A percentile compares a stretch with the other conserved stretches of the same genome.
Evolutionary conservation across 1,140 invertebrate species (phyloP).

Genomic region (Danaus melanippus): DNA sequence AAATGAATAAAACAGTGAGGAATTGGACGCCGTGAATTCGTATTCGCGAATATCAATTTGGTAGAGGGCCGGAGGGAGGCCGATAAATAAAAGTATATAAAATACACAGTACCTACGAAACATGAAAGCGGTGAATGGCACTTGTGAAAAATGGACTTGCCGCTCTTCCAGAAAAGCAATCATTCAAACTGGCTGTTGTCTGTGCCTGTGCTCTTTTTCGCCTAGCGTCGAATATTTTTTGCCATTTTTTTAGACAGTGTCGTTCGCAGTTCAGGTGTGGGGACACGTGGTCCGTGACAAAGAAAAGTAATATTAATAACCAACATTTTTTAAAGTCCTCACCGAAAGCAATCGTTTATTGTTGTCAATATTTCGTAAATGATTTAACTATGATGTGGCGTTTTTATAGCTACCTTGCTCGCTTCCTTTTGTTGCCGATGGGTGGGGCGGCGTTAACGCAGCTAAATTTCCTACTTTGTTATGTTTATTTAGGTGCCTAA

Average conservation of each 20-base stretch:
- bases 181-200: slow-evolving; percentile 70
- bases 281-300: slow-evolving; percentile 64
- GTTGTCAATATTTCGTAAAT: slow-evolving; percentile 71
- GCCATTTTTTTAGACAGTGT: slow-evolving; percentile 65
- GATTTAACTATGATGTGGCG: slow-evolving; percentile 65
- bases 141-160: slow-evolving; percentile 72
- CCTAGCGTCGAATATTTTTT: slow-evolving; percentile 52
- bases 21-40: slow-evolving; percentile 64
- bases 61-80: slow-evolving; percentile 43
- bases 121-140: slow-evolving; percentile 70
- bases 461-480: slow-evolving; percentile 56
- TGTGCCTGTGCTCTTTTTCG: slow-evolving; percentile 68
- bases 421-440: slow-evolving; percentile 43
- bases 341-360: slow-evolving; percentile 55
- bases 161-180: slow-evolving; percentile 71
- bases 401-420: slow-evolving; percentile 50
- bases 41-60: slow-evolving; percentile 68
- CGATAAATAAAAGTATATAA: slow-evolving; percentile 69
- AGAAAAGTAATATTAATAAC: slow-evolving; percentile 70
- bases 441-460: slow-evolving; percentile 45
- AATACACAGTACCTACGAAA: slow-evolving; percentile 59
- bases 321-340: slow-evolving; percentile 68
- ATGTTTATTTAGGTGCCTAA: slow-evolving; percentile 66
- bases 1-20: slow-evolving; percentile 70
- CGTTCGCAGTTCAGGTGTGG: slow-evolving; percentile 66